Evolutionary conservation across 2,113 vertebrate genomes (phyloP), one percentile per base, ranked within the genome.

Genomic region (Vulpes ferrilata): DNA sequence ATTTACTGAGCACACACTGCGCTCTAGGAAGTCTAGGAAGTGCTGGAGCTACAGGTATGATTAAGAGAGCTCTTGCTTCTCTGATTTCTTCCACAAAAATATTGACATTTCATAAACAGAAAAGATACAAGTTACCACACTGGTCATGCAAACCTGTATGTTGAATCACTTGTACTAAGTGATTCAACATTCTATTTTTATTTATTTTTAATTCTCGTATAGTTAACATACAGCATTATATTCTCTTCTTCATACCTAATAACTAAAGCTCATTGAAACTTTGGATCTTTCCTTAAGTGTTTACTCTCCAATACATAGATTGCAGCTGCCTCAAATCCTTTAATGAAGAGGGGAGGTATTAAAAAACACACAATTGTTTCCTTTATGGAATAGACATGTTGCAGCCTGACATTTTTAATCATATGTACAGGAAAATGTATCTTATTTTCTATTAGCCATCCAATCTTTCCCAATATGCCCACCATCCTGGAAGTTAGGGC

Each of bases 61-160:
- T 7, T 25, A 82, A 67, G 78, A 73, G 23, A 89, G 35, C 53
- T 93, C 48, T 76, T 35, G 53, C 43, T 89, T 73, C 73, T 90
- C 62, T 89, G 17, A 53, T 73, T 95, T 92, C 76, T 93, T 64
- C 74, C 71, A 5, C 11, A 43, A 62, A 97, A 78, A 84, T 32
- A 30, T 7, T 86, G 79, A 30, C n/a, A 38, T 83, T 74, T 8
- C 15, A 16, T n/a, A 23, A 93, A 87, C 0, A 55, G 74, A 86
- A 80, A 83, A 86, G 32, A 71, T 1, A 20, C 25, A 93, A 30
- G 2, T 67, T 57, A 51, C 11, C 38, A 32, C 35, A 13, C 3
- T 2, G 57, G 59, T 85, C 5, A 5, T n/a, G 32, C 13, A 81
- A 16, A 17, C 9, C 11, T 8, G 1, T 30, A 43, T 6, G 19